These are phyloP conservation scores for Agrotis exclamationis DNA, from an alignment of 2,888 invertebrate genomes.

Conservation along the genomic window DNA sequence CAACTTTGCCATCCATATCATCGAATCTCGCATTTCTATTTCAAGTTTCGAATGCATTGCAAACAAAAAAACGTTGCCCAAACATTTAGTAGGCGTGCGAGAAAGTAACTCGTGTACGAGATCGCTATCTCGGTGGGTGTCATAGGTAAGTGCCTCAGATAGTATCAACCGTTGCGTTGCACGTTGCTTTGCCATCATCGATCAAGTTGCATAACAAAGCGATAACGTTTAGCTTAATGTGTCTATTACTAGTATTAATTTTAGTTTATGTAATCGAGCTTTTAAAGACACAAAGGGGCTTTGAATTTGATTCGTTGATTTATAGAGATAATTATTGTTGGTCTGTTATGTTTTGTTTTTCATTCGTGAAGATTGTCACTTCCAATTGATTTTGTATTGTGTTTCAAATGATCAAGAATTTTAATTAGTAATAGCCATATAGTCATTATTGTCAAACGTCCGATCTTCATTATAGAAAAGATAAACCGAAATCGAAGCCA, in stretches of 20 bases:
- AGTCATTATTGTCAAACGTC: background rate
- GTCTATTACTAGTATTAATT: conserved; percentile 70
- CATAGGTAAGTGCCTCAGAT: conserved; percentile 71
- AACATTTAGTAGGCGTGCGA: conserved; percentile 71
- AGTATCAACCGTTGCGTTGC: conserved; percentile 54
- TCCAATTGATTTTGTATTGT: conserved; percentile 18
- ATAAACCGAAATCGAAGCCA: background rate
- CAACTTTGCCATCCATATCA: conserved; percentile 10
- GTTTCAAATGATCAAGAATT: background rate
- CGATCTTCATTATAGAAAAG: background rate
- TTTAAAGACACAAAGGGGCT: conserved; percentile 38
- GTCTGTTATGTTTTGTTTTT: conserved; percentile 35
- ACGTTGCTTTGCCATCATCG: conserved; percentile 63
- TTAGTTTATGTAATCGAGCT: conserved; percentile 55
- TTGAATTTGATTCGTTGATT: conserved; percentile 32
- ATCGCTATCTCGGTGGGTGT: conserved; percentile 81
- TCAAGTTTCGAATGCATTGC: conserved; percentile 46
- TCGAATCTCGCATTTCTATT: conserved; percentile 27
- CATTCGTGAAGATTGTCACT: conserved; percentile 17
- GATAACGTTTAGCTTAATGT: conserved; percentile 67
- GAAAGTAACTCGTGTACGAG: conserved; percentile 76
- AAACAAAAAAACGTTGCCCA: conserved; percentile 59
- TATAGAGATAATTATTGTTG: conserved; percentile 36
- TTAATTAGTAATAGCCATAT: background rate
- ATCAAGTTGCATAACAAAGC: conserved; percentile 69